These are phyloP conservation scores for Lucilia sericata DNA, from an alignment of 1,140 invertebrate genomes.

Conservation along the genomic window DNA sequence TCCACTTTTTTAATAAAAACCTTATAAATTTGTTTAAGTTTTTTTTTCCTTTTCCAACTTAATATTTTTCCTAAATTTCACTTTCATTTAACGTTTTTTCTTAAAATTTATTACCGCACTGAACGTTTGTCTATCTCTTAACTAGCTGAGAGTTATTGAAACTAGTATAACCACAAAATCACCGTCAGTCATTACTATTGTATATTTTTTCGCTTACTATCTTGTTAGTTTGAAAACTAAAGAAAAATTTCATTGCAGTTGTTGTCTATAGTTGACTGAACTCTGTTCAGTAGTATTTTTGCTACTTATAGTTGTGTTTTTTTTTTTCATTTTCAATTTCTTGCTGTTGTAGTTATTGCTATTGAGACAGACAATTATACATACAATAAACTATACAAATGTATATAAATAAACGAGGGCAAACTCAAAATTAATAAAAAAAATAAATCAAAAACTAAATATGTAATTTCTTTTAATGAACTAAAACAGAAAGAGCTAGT, in stretches of 20 bases:
- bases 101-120: too few species aligned
- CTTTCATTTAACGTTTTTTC: too few species aligned
- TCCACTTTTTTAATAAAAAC: too few species aligned
- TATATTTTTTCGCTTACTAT: not conserved
- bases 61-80: too few species aligned
- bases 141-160: not conserved
- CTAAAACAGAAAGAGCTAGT: too few species aligned
- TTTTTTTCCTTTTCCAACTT: too few species aligned
- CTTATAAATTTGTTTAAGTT: too few species aligned
- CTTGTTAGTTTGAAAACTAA: not conserved
- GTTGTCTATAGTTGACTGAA: constrained; percentile 3
- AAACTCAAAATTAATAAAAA: not conserved
- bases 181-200: not conserved
- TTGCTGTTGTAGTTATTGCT: not conserved
- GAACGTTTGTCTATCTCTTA: too few species aligned
- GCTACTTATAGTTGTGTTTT: not conserved
- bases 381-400: not conserved
- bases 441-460: too few species aligned
- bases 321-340: not conserved
- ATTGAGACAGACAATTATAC: not conserved
- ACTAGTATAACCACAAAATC: not conserved
- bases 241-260: constrained; percentile 3
- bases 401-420: not conserved
- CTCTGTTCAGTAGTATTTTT: not conserved
- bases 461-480: too few species aligned